Base-by-base conservation (phyloP, 2,113 vertebrate genomes). In the Calyptomena viridis region DNA sequence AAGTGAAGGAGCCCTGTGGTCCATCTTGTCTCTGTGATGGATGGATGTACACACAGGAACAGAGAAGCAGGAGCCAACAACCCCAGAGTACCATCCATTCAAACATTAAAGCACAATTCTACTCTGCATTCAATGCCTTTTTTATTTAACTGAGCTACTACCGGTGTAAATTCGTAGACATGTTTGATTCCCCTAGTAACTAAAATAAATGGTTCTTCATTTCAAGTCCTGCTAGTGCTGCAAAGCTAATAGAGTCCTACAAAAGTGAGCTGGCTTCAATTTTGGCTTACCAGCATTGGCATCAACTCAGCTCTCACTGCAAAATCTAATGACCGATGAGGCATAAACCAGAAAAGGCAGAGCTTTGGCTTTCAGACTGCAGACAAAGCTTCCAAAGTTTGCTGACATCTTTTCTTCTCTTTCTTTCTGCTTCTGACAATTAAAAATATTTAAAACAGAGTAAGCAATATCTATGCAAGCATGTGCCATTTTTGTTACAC, bases 191-290 rank as follows among this genome's bases (percentile, higher is more conserved):
- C 40, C 23, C 30, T 52, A n/a, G 56, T 56, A 87, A 95, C 27
- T 55, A 66, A 84, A 95, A 94, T 49, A 92, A 91, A 91, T 49
- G 56, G 40, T 59, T 62, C 8, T 14, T 78, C 44, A 18, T 75
- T 89, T 64, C 31, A 14, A 63, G 80, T 49, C 56, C 72, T 81
- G 59, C 80, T 28, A 30, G 27, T 35, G 44, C 55, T 84, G 52
- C 64, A 68, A 31, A 95, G 56, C 62, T 63, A 37, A 84, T 3
- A 27, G 47, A 96, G 58, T 8, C 33, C 19, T 42, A 68, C 14
- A 44, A 75, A 87, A 91, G 52, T 5, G 60, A 89, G 31, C 47
- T 72, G 47, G 21, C 63, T 72, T 78, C 64, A 47, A 64, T 84
- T 89, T 4, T 91, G 77, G 52, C 69, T 89, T 84, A 81, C n/a